phyloP scores from a whole-genome alignment of 1,140 invertebrate species.

The Rhopalosiphum padi region DNA sequence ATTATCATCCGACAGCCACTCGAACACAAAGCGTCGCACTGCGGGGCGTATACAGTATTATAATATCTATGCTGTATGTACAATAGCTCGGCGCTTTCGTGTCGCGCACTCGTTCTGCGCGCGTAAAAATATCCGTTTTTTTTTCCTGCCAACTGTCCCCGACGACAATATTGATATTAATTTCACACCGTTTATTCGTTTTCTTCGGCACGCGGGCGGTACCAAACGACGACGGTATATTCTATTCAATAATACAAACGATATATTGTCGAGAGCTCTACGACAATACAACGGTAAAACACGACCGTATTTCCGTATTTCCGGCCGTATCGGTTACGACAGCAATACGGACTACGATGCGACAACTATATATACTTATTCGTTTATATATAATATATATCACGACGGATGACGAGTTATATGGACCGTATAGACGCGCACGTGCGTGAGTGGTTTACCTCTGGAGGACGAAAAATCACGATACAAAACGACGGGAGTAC shows the following conservation, averaged over 20 bases:
- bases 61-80: too few species aligned
- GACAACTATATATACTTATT: too few species aligned
- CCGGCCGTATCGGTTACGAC: too few species aligned
- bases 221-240: background rate
- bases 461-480: background rate
- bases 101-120: background rate
- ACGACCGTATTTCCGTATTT: too few species aligned
- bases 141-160: background rate
- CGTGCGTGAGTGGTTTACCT: too few species aligned
- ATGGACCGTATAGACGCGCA: too few species aligned
- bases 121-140: background rate
- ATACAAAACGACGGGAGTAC: background rate
- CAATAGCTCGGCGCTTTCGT: background rate
- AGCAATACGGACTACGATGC: too few species aligned
- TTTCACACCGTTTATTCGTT: background rate
- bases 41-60: background rate
- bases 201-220: background rate
- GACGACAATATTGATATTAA: conserved; percentile 10
- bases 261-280: background rate
- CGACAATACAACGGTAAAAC: background rate
- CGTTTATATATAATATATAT: too few species aligned
- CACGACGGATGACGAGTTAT: too few species aligned
- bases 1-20: background rate
- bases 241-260: background rate
- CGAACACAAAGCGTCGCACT: conserved; percentile 7